Conservation (phyloP, 2,888 invertebrate species). For the Clunio marinus region DNA sequence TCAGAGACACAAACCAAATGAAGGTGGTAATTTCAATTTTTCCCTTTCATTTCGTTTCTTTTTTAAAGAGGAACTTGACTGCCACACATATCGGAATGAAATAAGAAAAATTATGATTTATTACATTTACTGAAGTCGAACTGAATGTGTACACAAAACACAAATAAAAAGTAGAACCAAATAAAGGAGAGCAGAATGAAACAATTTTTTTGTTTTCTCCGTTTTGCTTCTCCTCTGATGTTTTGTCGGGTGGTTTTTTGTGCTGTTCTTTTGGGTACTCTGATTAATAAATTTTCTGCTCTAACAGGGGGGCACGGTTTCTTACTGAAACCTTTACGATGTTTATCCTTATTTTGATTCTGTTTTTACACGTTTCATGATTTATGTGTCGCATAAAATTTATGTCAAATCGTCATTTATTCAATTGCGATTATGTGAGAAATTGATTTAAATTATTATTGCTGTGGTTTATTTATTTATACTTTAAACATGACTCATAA, state of each 20-base stretch:
- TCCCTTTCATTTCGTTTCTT: not conserved
- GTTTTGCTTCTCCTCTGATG: not conserved
- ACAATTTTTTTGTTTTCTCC: not conserved
- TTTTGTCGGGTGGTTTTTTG: not conserved
- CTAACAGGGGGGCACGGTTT: conserved; percentile 27
- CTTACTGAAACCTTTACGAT: conserved; percentile 19
- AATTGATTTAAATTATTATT: not conserved
- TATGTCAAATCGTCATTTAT: conserved; percentile 30
- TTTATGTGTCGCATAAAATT: conserved; percentile 33
- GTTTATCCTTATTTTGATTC: conserved; percentile 34
- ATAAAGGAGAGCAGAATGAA: not conserved
- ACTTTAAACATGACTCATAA: no score
- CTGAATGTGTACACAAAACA: conserved; percentile 24
- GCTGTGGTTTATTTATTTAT: no score
- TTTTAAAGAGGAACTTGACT: conserved; percentile 3
- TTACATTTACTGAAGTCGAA: no score
- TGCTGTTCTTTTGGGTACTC: conserved; percentile 22
- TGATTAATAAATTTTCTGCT: conserved; percentile 34
- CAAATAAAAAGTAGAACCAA: not conserved
- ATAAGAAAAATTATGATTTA: conserved; percentile 37
- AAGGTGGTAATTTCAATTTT: conserved; percentile 27
- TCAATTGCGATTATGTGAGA: not conserved
- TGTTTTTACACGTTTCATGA: conserved; percentile 35
- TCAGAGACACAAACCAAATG: conserved; percentile 35
- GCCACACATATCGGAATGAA: conserved; percentile 37